These are phyloP conservation scores for Steinernema hermaphroditum DNA, from an alignment of 2,888 invertebrate genomes.

Conservation along the genomic window DNA sequence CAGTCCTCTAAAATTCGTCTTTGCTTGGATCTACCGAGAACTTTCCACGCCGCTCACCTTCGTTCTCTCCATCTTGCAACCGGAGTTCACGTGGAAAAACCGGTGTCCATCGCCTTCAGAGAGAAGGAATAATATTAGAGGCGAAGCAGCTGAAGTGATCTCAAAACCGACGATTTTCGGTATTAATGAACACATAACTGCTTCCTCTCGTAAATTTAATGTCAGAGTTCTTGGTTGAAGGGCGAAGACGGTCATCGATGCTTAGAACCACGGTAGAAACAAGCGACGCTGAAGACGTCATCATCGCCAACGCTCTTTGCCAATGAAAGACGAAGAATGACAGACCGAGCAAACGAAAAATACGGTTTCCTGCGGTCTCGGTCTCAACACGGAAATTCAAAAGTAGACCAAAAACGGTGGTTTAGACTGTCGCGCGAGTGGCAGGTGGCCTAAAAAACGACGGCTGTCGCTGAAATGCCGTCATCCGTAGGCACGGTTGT, in stretches of 20 bases:
- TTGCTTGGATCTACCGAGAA: constrained; percentile 90
- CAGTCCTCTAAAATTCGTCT: constrained; percentile 88
- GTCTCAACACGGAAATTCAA: background rate
- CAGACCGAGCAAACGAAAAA: too few relatives aligned
- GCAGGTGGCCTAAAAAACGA: background rate
- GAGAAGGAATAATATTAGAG: constrained; percentile 76
- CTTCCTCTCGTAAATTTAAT: too few relatives aligned
- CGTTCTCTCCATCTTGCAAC: constrained; percentile 81
- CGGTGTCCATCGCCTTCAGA: constrained; percentile 83
- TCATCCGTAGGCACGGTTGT: background rate
- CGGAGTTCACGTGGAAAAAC: constrained; percentile 85
- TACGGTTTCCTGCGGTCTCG: too few relatives aligned
- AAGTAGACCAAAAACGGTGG: background rate
- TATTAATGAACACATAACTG: background rate
- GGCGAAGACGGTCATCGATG: too few relatives aligned
- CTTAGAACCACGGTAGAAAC: too few relatives aligned
- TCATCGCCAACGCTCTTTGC: too few relatives aligned
- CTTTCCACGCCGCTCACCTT: constrained; percentile 84
- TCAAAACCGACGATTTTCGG: background rate
- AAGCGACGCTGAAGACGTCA: too few relatives aligned
- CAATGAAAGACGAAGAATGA: too few relatives aligned
- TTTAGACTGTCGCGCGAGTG: background rate
- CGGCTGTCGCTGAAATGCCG: background rate
- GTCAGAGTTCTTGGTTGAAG: too few relatives aligned
- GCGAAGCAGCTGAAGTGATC: background rate